These are phyloP conservation scores for Allygus modestus DNA, from an alignment of 2,888 invertebrate species.

Conservation along the genomic window DNA sequence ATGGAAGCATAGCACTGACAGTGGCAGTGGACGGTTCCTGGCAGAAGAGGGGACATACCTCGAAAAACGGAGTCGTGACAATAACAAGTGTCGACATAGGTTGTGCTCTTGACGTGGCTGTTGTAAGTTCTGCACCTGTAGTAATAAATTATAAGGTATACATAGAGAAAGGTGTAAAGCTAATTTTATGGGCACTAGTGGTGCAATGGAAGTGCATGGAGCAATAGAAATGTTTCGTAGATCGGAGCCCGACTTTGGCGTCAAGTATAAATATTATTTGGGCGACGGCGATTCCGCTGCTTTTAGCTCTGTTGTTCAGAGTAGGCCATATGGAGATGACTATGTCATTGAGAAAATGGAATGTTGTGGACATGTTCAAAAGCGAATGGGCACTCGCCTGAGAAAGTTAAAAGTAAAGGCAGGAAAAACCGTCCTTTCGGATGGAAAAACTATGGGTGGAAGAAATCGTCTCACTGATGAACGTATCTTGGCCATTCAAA, in stretches of 20 bases:
- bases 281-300: conserved; percentile 34
- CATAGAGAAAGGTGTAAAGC: conserved; percentile 25
- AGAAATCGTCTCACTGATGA: conserved; percentile 38
- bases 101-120: conserved; percentile 17
- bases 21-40: conserved; percentile 44
- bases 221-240: conserved; percentile 13
- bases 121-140: conserved; percentile 29
- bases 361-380: conserved; percentile 26
- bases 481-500: conserved; percentile 10
- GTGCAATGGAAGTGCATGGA: conserved; percentile 35
- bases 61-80: conserved; percentile 40
- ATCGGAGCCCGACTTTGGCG: conserved; percentile 16
- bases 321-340: conserved; percentile 28
- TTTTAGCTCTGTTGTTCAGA: conserved; percentile 21
- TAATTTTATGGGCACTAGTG: conserved; percentile 39
- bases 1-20: neutral
- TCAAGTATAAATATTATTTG: conserved; percentile 18
- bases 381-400: conserved; percentile 28
- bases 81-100: conserved; percentile 37
- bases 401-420: conserved; percentile 7
- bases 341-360: conserved; percentile 43
- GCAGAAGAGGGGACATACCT: conserved; percentile 37
- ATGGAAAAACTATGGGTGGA: conserved; percentile 36
- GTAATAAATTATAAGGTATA: neutral
- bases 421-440: conserved; percentile 9